These are phyloP conservation scores for Elanoides forficatus DNA, from an alignment of 2,113 vertebrate species.

Conservation along the genomic window DNA sequence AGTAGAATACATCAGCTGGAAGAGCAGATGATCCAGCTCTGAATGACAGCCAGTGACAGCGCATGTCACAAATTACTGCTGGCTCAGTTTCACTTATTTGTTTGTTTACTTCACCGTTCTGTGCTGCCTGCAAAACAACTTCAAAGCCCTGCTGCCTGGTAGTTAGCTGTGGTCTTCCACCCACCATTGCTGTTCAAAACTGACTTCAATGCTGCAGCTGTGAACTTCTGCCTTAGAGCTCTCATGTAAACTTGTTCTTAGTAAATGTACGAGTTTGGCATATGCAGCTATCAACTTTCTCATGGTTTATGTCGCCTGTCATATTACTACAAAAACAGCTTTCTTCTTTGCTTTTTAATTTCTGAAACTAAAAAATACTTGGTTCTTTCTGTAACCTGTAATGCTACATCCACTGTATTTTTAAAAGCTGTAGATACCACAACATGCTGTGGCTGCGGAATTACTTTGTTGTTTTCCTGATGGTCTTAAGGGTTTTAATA, in stretches of 20 bases:
- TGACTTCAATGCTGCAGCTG: not conserved
- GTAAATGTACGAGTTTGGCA: not conserved
- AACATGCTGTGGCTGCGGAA: not conserved
- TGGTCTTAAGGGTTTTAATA: not conserved
- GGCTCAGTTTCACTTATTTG: slow-evolving; percentile 43
- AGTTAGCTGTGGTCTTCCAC: not conserved
- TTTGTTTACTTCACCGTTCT: slow-evolving; percentile 42
- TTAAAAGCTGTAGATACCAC: not conserved
- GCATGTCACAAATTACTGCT: slow-evolving; percentile 36
- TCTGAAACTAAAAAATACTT: not conserved
- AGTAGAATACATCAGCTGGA: slow-evolving; percentile 7
- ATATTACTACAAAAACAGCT: not conserved
- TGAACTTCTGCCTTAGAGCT: slow-evolving; percentile 28
- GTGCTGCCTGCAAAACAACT: slow-evolving; percentile 41
- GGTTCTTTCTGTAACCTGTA: not conserved
- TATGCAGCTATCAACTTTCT: slow-evolving; percentile 20
- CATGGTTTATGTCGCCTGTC: slow-evolving; percentile 31
- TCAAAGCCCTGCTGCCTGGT: slow-evolving; percentile 16
- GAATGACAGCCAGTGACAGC: slow-evolving; percentile 48
- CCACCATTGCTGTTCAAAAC: not conserved
- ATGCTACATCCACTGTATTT: not conserved
- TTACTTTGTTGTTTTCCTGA: not conserved
- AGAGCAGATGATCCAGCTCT: slow-evolving; percentile 21
- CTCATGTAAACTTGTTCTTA: not conserved
- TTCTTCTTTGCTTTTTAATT: not conserved